Evolutionary conservation across 2,113 vertebrate genomes (phyloP).

Genomic region (Manacus vitellinus): DNA sequence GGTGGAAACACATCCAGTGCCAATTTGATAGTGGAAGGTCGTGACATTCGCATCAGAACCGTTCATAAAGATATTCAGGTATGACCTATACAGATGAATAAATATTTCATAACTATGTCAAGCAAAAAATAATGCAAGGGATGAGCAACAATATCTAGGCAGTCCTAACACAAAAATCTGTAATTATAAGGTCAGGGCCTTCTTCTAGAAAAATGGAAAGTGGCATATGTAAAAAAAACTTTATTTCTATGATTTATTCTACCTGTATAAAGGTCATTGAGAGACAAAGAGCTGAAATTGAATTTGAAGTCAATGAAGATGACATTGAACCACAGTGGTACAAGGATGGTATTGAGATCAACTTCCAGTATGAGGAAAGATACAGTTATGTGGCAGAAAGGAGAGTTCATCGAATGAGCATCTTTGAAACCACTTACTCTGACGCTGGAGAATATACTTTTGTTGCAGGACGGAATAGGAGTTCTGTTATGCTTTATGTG

Average conservation of each 20-base stretch:
- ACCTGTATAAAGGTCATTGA: constrained; percentile 84
- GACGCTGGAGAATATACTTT: constrained; percentile 94
- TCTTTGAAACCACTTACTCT: constrained; percentile 88
- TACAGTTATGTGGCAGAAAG: constrained; percentile 87
- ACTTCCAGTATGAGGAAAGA: constrained; percentile 85
- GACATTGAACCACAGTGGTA: constrained; percentile 94
- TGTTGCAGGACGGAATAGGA: constrained; percentile 90
- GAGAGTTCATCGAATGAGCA: constrained; percentile 90
- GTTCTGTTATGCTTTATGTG: constrained; percentile 85
- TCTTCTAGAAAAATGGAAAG: background rate
- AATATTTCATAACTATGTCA: background rate
- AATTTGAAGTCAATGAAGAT: constrained; percentile 97
- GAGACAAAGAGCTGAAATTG: constrained; percentile 89
- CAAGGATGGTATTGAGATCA: constrained; percentile 91
- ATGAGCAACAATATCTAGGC: background rate
- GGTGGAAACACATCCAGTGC: constrained; percentile 92
- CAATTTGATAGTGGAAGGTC: constrained; percentile 89
- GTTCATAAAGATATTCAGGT: constrained; percentile 85
- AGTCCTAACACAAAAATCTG: background rate
- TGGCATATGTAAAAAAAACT: background rate
- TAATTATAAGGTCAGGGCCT: background rate
- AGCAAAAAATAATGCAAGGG: background rate
- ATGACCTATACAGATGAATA: background rate
- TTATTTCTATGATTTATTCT: background rate
- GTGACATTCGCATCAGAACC: constrained; percentile 89